Conservation (phyloP, 2,113 vertebrate species). For the Gymnocephalus cernua region DNA sequence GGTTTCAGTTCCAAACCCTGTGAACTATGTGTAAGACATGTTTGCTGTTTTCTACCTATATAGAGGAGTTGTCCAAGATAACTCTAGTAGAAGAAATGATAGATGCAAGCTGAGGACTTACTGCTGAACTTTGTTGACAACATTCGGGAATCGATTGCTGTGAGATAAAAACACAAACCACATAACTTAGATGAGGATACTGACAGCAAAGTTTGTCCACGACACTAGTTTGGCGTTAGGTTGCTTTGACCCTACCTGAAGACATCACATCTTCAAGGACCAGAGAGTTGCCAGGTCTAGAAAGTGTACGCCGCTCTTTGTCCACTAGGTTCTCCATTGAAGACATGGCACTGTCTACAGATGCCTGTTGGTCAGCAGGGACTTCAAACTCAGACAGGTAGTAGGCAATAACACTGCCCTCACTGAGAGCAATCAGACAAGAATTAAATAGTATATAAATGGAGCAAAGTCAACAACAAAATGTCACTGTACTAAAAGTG, state of each 20-base stretch:
- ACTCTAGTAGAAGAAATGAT: background rate
- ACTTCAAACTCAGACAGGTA: conserved; percentile 84
- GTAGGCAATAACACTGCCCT: conserved; percentile 86
- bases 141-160: conserved; percentile 76
- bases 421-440: conserved; percentile 62
- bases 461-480: background rate
- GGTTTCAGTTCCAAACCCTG: background rate
- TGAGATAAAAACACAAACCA: conserved; percentile 20
- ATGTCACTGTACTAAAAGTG: background rate
- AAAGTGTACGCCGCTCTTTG: background rate
- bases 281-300: conserved; percentile 16
- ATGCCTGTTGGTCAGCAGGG: conserved; percentile 60
- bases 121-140: conserved; percentile 37
- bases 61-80: background rate
- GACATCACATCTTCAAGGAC: conserved; percentile 56
- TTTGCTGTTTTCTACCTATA: background rate
- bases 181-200: background rate
- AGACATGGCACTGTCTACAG: conserved; percentile 69
- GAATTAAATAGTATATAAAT: background rate
- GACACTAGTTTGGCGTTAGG: background rate
- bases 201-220: background rate
- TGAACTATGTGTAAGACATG: background rate
- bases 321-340: conserved; percentile 34
- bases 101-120: conserved; percentile 59
- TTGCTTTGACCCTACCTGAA: conserved; percentile 68